phyloP scores from a whole-genome alignment of 2,797 vertebrate genomes.

The Notamacropus eugenii region DNA sequence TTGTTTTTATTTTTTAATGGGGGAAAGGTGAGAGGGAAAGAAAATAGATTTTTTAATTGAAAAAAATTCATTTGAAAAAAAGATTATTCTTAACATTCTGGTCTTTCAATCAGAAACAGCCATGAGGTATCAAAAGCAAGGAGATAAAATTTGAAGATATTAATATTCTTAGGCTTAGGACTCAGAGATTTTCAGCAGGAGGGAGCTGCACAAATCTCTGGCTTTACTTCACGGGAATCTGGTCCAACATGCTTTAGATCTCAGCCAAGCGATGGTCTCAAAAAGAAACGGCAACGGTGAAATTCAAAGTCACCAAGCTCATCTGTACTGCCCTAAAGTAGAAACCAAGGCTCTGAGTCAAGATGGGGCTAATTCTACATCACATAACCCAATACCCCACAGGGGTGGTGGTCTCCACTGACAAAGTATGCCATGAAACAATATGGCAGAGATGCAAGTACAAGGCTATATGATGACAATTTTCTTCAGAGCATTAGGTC shows the following conservation, averaged over 20 bases:
- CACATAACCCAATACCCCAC: background rate
- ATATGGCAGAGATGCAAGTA: background rate
- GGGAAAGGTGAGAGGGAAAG: background rate
- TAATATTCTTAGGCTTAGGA: constrained; percentile 30
- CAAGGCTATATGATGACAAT: background rate
- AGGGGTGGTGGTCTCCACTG: background rate
- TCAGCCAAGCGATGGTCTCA: background rate
- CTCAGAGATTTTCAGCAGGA: background rate
- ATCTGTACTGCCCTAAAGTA: background rate
- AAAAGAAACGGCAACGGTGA: constrained; percentile 14
- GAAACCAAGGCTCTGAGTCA: constrained; percentile 29
- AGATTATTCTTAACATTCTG: background rate
- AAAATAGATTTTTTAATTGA: background rate
- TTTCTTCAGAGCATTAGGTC: constrained; percentile 30
- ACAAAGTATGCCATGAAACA: background rate
- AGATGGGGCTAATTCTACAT: background rate
- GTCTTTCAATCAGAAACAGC: constrained; percentile 24
- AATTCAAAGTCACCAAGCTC: constrained; percentile 27
- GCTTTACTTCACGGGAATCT: constrained; percentile 35
- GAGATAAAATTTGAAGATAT: constrained; percentile 17
- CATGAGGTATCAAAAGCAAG: constrained; percentile 3
- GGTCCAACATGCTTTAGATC: constrained; percentile 14
- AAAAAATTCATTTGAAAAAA: background rate
- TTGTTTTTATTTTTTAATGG: background rate
- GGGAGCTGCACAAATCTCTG: constrained; percentile 21